Conservation (phyloP, 1,140 invertebrate species). For the Lucilia cuprina region DNA sequence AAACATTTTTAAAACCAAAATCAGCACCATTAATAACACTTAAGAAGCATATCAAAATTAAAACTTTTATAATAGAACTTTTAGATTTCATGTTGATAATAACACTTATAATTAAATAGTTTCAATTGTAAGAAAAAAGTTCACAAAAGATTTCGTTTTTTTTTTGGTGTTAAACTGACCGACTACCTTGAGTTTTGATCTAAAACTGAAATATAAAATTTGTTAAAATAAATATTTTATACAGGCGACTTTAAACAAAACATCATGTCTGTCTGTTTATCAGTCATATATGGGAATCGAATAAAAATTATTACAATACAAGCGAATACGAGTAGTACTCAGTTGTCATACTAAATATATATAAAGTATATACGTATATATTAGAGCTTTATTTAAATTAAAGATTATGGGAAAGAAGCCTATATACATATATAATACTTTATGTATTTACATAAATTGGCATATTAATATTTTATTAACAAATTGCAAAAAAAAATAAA, state of each 20-base stretch:
- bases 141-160: too few relatives aligned
- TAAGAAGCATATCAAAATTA: background rate
- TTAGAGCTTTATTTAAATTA: background rate
- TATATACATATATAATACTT: background rate
- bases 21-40: background rate
- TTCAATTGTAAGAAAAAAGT: background rate
- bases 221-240: background rate
- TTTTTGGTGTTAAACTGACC: background rate
- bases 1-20: slow-evolving; percentile 38
- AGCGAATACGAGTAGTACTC: background rate
- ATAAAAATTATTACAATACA: background rate
- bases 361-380: background rate
- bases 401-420: background rate
- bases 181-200: background rate
- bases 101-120: background rate
- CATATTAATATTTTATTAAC: too few relatives aligned
- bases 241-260: background rate
- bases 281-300: background rate
- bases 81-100: background rate
- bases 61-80: background rate
- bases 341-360: too few relatives aligned
- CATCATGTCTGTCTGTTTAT: background rate
- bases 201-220: background rate
- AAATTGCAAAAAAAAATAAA: too few relatives aligned
- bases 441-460: too few relatives aligned